These are phyloP conservation scores for Burhinus bistriatus DNA, from an alignment of 2,113 vertebrate genomes.

Conservation along the genomic window DNA sequence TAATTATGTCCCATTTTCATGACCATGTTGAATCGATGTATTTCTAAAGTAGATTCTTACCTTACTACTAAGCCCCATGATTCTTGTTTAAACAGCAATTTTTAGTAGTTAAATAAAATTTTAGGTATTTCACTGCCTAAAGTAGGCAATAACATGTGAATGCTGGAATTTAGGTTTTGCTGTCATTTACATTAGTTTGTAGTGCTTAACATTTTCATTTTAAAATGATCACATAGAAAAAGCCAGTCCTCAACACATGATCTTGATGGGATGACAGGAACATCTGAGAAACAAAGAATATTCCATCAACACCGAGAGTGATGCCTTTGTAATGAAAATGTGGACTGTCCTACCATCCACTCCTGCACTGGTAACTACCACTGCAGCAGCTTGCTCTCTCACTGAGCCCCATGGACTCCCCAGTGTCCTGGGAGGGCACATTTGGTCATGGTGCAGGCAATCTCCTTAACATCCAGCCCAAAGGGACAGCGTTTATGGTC, in stretches of 20 bases:
- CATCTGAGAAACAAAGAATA: background rate
- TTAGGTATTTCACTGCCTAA: background rate
- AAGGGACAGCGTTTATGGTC: background rate
- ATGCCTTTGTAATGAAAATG: background rate
- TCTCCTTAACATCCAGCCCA: background rate
- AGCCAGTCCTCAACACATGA: background rate
- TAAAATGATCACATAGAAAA: background rate
- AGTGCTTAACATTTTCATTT: background rate
- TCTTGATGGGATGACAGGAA: background rate
- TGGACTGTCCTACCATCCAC: background rate
- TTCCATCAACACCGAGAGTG: background rate
- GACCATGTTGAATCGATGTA: background rate
- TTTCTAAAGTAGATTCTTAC: background rate
- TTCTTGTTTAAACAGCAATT: background rate
- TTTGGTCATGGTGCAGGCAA: background rate
- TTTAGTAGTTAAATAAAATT: background rate
- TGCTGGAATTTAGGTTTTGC: background rate
- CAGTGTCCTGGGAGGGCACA: background rate
- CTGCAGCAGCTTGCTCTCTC: background rate
- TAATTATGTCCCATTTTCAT: background rate
- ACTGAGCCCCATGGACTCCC: background rate
- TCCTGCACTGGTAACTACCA: background rate
- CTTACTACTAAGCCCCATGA: background rate
- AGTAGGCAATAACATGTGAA: background rate
- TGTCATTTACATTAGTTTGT: background rate